Evolutionary conservation across 1,140 invertebrate genomes (phyloP), one percentile per base, ranked within the genome.

Genomic region (Nomia melanderi): DNA sequence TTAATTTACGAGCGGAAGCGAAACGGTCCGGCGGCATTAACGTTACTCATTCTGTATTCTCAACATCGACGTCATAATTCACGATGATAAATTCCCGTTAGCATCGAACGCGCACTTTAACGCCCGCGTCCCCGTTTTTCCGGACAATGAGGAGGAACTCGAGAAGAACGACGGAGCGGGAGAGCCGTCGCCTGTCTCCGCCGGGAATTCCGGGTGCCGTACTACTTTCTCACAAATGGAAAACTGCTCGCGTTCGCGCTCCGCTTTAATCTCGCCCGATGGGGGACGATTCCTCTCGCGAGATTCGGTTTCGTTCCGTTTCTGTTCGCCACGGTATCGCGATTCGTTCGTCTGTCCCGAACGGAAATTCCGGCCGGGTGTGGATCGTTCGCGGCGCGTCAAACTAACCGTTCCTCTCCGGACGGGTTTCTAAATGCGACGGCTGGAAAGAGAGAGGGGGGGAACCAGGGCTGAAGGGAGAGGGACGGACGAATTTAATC

Each of bases 191-290:
- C 41, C 74, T 50, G 29, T 66, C 65, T 72, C 78, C 84, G 78
- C 54, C 65, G 84, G 80, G 85, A 85, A 89, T 88, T 87, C 77
- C 77, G 63, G 62, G 76, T 82, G 71, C 80, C 47, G 47, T 50
- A 8, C 82, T 89, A 84, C 89, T 90, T 90, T 90, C 88, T 90
- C 88, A 87, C 86, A 89, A 89, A 89, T 88, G 83, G 81, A 89
- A 88, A 89, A 86, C 86, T 82, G 82, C 71, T 84, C 77, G 75
- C 83, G 53, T 25, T 29, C 54, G 70, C 79, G 81, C 47, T n/a
- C 47, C 47, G 69, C 81, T 88, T 83, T 89, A 88, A 88, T 89
- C 86, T 73, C 53, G 72, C 25, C 70, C 66, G 79, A 87, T 86
- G 78, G 81, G 86, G 84, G 84, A 88, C 87, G 81, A 78, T 63